These are phyloP conservation scores for Eulithis testata DNA, from an alignment of 2,888 invertebrate species.

Conservation along the genomic window DNA sequence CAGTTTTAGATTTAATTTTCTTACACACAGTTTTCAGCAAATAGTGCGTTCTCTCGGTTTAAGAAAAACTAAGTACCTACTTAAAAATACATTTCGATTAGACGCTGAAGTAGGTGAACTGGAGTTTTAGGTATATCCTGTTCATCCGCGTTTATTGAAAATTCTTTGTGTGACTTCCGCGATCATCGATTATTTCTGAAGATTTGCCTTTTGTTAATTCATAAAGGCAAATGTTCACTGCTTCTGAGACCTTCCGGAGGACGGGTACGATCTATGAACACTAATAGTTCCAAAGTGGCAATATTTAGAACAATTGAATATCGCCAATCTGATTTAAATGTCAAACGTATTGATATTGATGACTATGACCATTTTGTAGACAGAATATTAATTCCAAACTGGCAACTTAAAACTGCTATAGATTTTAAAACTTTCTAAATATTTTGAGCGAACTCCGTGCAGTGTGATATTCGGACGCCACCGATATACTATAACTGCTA, in stretches of 20 bases:
- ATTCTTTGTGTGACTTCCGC: conserved; percentile 22
- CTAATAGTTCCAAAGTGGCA: conserved; percentile 12
- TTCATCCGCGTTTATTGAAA: conserved; percentile 15
- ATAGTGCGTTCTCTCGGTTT: not conserved
- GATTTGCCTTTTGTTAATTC: conserved; percentile 29
- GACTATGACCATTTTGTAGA: too few relatives aligned
- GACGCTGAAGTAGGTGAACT: too few relatives aligned
- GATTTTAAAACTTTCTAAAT: too few relatives aligned
- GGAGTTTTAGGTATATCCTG: too few relatives aligned
- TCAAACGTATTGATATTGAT: not conserved
- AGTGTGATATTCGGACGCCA: not conserved
- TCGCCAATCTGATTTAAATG: not conserved
- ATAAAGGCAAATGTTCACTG: conserved; percentile 37
- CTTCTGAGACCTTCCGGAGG: conserved; percentile 37
- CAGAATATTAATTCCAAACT: too few relatives aligned
- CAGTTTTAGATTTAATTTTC: too few relatives aligned
- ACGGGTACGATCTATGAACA: conserved; percentile 44
- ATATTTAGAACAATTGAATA: not conserved
- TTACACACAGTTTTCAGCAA: too few relatives aligned
- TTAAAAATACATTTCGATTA: too few relatives aligned
- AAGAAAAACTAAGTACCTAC: too few relatives aligned
- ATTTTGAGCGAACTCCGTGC: too few relatives aligned
- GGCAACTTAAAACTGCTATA: too few relatives aligned
- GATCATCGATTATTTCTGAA: conserved; percentile 26
- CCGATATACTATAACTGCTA: not conserved